Percentiles rank a stretch among this genome's conserved stretches.
phyloP scores from a whole-genome alignment of 2,113 vertebrate genomes.

The Chitala chitala region DNA sequence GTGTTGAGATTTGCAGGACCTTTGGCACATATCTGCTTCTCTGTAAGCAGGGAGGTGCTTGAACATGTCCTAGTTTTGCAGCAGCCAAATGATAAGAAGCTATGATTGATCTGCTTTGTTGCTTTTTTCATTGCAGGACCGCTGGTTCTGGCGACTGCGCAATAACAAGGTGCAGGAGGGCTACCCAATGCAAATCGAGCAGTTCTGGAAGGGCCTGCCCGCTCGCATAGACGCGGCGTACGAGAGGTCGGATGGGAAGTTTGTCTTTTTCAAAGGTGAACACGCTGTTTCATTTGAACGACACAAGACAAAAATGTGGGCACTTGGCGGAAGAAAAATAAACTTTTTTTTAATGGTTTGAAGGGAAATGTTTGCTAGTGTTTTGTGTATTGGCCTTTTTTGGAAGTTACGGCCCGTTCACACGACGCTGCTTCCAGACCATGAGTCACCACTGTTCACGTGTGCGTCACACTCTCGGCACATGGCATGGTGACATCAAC shows the following conservation, averaged over 20 bases:
- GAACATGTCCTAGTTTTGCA: constrained; percentile 47
- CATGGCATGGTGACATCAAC: neutral
- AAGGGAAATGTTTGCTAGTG: neutral
- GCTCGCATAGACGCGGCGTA: constrained; percentile 91
- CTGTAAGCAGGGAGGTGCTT: constrained; percentile 34
- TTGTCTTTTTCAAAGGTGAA: constrained; percentile 97
- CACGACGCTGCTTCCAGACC: neutral
- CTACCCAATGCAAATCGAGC: constrained; percentile 95
- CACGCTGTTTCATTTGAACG: neutral
- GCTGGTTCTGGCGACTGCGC: constrained; percentile 96
- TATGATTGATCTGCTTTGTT: constrained; percentile 43
- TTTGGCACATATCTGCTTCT: neutral
- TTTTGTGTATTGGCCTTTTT: neutral
- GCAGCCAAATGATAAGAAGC: constrained; percentile 50
- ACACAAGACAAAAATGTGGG: neutral
- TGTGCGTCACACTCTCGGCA: constrained; percentile 6
- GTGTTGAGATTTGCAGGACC: neutral
- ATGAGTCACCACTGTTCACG: neutral
- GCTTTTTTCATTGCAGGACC: constrained; percentile 60
- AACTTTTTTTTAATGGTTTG: neutral
- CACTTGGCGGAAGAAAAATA: neutral
- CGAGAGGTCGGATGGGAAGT: constrained; percentile 90
- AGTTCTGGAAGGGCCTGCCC: constrained; percentile 97
- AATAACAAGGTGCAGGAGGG: constrained; percentile 96
- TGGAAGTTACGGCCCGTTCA: neutral